These are phyloP conservation scores for Acromyrmex charruanus DNA, from an alignment of 1,140 invertebrate genomes.

Conservation along the genomic window DNA sequence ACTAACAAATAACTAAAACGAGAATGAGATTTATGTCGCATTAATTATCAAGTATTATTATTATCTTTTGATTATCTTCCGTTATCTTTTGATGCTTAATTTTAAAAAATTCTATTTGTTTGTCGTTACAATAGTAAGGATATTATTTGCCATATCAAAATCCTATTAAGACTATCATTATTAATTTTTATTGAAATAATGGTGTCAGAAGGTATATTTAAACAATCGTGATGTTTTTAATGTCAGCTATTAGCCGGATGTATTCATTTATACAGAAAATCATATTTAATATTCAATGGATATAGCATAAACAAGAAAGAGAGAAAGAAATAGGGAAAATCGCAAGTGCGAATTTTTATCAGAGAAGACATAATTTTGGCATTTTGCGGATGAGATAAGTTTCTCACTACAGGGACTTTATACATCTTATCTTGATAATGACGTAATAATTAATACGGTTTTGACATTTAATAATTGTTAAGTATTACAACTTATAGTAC, in stretches of 20 bases:
- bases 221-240: constrained; percentile 15
- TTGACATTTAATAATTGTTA: not conserved
- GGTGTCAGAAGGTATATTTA: not conserved
- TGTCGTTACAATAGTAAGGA: not conserved
- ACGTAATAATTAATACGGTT: not conserved
- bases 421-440: too few relatives aligned
- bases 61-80: not conserved
- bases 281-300: constrained; percentile 4
- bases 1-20: not conserved
- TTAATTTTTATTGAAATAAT: not conserved
- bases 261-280: constrained; percentile 1
- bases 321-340: not conserved
- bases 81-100: not conserved
- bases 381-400: not conserved
- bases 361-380: not conserved
- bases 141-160: not conserved
- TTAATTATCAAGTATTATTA: not conserved
- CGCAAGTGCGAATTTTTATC: not conserved
- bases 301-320: not conserved
- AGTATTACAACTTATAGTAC: not conserved
- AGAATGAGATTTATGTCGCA: not conserved
- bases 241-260: not conserved
- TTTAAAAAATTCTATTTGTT: not conserved
- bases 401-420: not conserved
- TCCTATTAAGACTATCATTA: not conserved